Conservation (phyloP, 1,140 invertebrate genomes). For the Neodiprion lecontei region DNA sequence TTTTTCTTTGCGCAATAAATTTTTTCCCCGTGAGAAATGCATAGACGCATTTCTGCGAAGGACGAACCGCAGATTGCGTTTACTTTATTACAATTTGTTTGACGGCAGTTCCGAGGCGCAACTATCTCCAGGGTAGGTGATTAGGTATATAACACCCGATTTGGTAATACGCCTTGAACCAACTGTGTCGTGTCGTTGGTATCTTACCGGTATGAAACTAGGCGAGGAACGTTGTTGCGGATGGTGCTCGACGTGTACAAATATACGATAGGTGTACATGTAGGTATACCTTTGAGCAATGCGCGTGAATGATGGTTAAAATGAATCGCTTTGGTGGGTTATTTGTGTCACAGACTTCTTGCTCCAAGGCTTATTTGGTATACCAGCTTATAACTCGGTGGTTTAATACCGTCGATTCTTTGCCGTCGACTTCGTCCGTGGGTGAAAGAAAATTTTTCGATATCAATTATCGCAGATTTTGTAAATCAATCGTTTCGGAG, state of each 20-base stretch:
- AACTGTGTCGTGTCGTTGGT: background rate
- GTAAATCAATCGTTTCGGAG: no score
- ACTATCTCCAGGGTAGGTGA: background rate
- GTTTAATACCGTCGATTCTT: background rate
- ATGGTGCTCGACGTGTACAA: background rate
- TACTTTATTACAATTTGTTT: background rate
- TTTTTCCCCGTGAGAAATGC: no score
- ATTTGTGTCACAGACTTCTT: background rate
- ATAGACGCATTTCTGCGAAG: no score
- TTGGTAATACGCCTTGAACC: constrained; percentile 1
- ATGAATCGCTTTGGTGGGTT: background rate
- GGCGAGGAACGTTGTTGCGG: background rate
- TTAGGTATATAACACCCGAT: background rate
- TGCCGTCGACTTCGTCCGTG: background rate
- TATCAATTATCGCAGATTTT: no score
- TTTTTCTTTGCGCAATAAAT: no score
- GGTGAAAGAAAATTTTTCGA: no score
- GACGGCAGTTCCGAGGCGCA: background rate
- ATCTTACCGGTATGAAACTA: background rate
- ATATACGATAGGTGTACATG: no score
- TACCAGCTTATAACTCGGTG: no score
- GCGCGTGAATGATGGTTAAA: background rate
- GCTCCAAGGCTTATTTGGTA: no score
- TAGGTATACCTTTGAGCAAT: no score
- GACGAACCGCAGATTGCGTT: no score